Percentiles rank a stretch among this genome's conserved stretches.
Evolutionary conservation across 2,888 invertebrate genomes (phyloP).

Genomic region (Odontocolon sp.): DNA sequence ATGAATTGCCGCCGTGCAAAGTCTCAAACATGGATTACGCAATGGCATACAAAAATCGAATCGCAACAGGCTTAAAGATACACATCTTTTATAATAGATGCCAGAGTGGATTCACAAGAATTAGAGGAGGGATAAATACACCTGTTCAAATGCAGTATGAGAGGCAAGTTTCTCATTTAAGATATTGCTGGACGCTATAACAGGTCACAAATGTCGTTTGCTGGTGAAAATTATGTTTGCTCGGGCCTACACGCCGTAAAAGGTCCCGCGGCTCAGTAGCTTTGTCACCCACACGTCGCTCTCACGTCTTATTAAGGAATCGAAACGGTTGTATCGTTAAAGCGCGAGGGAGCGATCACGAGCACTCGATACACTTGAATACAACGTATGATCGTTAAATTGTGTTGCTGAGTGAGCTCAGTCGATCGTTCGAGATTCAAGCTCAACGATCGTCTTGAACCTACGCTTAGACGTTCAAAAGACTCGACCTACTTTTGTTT

Average conservation of each 20-base stretch:
- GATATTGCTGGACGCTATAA: not conserved
- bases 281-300: constrained; percentile 68
- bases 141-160: constrained; percentile 68
- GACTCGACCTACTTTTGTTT: constrained; percentile 52
- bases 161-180: constrained; percentile 20
- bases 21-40: not conserved
- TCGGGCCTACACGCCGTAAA: constrained; percentile 54
- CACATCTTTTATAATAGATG: constrained; percentile 11
- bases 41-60: not conserved
- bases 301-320: constrained; percentile 62
- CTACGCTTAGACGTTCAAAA: constrained; percentile 49
- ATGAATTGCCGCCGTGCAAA: not conserved
- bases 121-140: constrained; percentile 61
- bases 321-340: constrained; percentile 57
- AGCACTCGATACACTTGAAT: constrained; percentile 20
- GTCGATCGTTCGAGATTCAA: constrained; percentile 47
- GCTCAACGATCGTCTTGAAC: constrained; percentile 53
- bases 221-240: constrained; percentile 57
- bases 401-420: constrained; percentile 17
- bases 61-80: not conserved
- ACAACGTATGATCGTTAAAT: constrained; percentile 19
- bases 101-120: constrained; percentile 29
- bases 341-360: constrained; percentile 36
- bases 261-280: constrained; percentile 58
- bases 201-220: constrained; percentile 37